Evolutionary conservation across 1,140 invertebrate genomes (phyloP).

Genomic region (Pseudomyrmex sp.): DNA sequence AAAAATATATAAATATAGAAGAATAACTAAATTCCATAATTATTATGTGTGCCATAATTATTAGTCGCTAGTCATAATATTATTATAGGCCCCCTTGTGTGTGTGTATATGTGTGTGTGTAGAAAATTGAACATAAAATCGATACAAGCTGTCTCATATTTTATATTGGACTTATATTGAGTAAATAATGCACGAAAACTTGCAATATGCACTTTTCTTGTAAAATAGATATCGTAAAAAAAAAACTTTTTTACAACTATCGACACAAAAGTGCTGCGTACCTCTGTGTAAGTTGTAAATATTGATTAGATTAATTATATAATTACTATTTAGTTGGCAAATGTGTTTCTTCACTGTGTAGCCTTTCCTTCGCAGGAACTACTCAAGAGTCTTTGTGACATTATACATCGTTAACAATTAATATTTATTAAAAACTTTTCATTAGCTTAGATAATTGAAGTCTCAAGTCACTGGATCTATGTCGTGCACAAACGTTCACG

Average conservation of each 20-base stretch:
- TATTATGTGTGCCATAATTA: slow-evolving; percentile 61
- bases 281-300: slow-evolving; percentile 62
- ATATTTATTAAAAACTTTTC: slow-evolving; percentile 73
- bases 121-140: slow-evolving; percentile 66
- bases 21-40: slow-evolving; percentile 81
- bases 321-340: slow-evolving; percentile 81
- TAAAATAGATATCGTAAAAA: slow-evolving; percentile 80
- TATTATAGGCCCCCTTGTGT: slow-evolving; percentile 73
- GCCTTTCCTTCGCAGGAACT: slow-evolving; percentile 58
- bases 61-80: slow-evolving; percentile 73
- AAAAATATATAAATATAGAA: slow-evolving; percentile 83
- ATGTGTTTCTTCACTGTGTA: slow-evolving; percentile 74
- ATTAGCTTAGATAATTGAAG: slow-evolving; percentile 76
- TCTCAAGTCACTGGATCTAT: slow-evolving; percentile 75
- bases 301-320: slow-evolving; percentile 77
- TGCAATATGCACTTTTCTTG: slow-evolving; percentile 70
- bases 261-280: slow-evolving; percentile 78
- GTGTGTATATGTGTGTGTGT: slow-evolving; percentile 11
- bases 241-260: slow-evolving; percentile 77
- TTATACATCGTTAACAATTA: slow-evolving; percentile 63
- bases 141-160: slow-evolving; percentile 61
- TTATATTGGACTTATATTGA: slow-evolving; percentile 61
- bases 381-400: slow-evolving; percentile 72
- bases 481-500: slow-evolving; percentile 64
- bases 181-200: slow-evolving; percentile 67